These are phyloP conservation scores for Watsonalla cultraria DNA, from an alignment of 2,888 invertebrate genomes.

Conservation along the genomic window DNA sequence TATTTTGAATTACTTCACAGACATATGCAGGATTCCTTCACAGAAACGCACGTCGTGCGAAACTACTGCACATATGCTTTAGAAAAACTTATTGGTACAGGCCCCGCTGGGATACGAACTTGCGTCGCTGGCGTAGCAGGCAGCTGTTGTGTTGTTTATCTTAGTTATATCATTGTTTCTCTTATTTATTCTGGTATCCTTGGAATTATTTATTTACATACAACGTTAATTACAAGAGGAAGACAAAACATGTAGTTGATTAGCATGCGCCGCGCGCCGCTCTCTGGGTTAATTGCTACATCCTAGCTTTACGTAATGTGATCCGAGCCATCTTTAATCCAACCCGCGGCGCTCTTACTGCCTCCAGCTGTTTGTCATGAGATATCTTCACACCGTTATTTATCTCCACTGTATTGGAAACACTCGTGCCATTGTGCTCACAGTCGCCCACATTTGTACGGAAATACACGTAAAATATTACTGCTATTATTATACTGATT, in stretches of 20 bases:
- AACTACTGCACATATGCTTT: too few species aligned
- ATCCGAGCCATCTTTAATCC: constrained; percentile 11
- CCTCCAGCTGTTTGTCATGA: constrained; percentile 15
- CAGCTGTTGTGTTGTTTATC: too few species aligned
- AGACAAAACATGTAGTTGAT: constrained; percentile 30
- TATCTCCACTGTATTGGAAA: not conserved
- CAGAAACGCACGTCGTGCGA: too few species aligned
- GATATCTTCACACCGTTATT: constrained; percentile 14
- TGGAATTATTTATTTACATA: not conserved
- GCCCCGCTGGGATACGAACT: too few species aligned
- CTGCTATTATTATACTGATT: not conserved
- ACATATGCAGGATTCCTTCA: too few species aligned
- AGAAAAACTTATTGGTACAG: too few species aligned
- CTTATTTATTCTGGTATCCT: too few species aligned
- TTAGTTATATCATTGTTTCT: too few species aligned
- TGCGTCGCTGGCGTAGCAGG: too few species aligned
- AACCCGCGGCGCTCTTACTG: constrained; percentile 8
- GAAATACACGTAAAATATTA: not conserved
- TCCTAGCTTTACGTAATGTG: constrained; percentile 27
- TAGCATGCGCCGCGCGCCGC: constrained; percentile 31
- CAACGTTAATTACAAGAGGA: constrained; percentile 18
- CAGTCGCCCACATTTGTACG: not conserved
- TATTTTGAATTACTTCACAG: too few species aligned
- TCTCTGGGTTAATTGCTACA: constrained; percentile 31
- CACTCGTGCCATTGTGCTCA: not conserved